Evolutionary conservation across 2,888 invertebrate species (phyloP).

Genomic region (Euzetes globulus): DNA sequence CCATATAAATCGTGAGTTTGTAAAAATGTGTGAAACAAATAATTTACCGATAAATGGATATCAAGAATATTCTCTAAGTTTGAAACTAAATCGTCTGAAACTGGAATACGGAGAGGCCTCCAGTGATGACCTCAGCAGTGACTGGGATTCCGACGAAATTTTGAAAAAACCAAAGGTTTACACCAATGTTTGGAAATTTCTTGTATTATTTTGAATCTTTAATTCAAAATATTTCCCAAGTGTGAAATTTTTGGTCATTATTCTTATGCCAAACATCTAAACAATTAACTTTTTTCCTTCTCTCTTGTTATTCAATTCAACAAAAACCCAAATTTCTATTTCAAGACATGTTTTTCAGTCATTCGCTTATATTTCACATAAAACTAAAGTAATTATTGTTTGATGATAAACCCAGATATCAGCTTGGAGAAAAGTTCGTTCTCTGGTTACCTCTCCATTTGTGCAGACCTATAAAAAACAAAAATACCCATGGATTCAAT

Average conservation of each 20-base stretch:
- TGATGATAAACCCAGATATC: too few species aligned
- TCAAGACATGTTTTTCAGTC: too few species aligned
- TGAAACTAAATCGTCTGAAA: background rate
- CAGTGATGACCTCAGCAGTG: constrained; percentile 81
- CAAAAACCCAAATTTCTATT: too few species aligned
- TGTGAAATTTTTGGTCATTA: too few species aligned
- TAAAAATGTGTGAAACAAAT: background rate
- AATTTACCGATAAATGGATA: constrained; percentile 14
- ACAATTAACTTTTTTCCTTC: too few species aligned
- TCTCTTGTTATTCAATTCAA: too few species aligned
- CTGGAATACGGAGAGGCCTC: constrained; percentile 77
- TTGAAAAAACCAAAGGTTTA: constrained; percentile 6
- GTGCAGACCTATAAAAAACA: constrained; percentile 94
- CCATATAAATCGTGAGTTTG: background rate
- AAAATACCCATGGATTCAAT: constrained; percentile 90
- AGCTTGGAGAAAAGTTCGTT: constrained; percentile 86
- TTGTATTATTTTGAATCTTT: too few species aligned
- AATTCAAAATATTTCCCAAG: too few species aligned
- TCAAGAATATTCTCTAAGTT: constrained; percentile 26
- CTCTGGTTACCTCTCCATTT: constrained; percentile 93
- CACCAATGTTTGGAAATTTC: too few species aligned
- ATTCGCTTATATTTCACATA: too few species aligned
- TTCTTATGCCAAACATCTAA: too few species aligned
- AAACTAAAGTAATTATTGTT: too few species aligned
- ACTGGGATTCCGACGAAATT: constrained; percentile 62